Percentiles rank a stretch among this genome's conserved stretches.
Evolutionary conservation across 2,888 invertebrate species (phyloP).

Genomic region (Aspidiotus rigidus): DNA sequence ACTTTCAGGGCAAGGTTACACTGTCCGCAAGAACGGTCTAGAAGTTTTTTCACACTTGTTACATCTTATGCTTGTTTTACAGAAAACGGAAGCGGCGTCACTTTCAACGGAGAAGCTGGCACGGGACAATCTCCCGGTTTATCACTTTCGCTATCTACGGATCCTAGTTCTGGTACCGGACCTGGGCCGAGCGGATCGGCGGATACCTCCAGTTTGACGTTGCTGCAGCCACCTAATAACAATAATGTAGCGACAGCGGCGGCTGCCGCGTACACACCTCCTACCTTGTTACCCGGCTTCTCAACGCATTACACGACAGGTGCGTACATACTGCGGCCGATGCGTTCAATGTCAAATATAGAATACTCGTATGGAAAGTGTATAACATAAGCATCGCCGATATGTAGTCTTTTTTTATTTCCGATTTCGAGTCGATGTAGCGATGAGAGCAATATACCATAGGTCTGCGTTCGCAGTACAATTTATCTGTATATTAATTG

Average conservation of each 20-base stretch:
- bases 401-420: not conserved
- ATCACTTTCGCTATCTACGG: conserved; percentile 33
- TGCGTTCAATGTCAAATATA: not conserved
- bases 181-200: conserved; percentile 41
- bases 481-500: conserved; percentile 3
- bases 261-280: conserved; percentile 37
- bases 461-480: not conserved
- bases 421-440: not conserved
- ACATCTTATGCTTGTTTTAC: conserved; percentile 1
- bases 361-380: not conserved
- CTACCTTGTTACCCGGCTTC: conserved; percentile 41
- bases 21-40: no score
- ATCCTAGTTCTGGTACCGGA: conserved; percentile 40
- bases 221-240: conserved; percentile 45
- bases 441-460: not conserved
- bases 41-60: no score
- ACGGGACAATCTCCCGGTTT: conserved; percentile 33
- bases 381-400: not conserved
- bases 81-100: conserved; percentile 36
- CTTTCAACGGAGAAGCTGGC: conserved; percentile 43
- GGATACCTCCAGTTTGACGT: conserved; percentile 47
- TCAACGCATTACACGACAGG: conserved; percentile 40
- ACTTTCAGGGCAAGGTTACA: no score
- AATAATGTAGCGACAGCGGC: conserved; percentile 36
- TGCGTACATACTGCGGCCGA: conserved; percentile 23